Conservation (phyloP, 2,888 invertebrate genomes). For the Diarsia mendica region DNA sequence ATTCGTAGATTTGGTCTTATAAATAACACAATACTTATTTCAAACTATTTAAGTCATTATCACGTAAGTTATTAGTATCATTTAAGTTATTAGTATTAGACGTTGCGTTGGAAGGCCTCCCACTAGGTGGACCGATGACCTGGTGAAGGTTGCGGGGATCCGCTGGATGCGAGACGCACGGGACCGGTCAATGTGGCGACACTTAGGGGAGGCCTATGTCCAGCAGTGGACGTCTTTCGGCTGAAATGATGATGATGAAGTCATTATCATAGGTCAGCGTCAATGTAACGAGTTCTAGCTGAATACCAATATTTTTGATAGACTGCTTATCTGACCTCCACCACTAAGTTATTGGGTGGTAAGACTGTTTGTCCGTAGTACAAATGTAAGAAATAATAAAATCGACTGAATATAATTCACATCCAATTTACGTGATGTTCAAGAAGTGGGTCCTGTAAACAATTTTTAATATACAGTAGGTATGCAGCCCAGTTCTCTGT, state of each 20-base stretch:
- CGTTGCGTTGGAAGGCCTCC: too few species aligned
- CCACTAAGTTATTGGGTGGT: not conserved
- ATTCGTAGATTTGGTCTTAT: too few species aligned
- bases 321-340: not conserved
- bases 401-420: not conserved
- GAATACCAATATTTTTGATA: not conserved
- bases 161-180: too few species aligned
- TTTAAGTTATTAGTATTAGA: too few species aligned
- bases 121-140: too few species aligned
- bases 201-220: too few species aligned
- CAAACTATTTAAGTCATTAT: not conserved
- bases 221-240: too few species aligned
- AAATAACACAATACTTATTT: not conserved
- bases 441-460: not conserved
- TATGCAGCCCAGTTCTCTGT: not conserved
- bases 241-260: too few species aligned
- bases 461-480: not conserved
- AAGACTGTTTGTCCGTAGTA: not conserved
- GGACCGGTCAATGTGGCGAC: too few species aligned
- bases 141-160: too few species aligned
- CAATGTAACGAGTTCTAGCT: not conserved
- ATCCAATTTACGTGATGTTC: not conserved
- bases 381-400: not conserved
- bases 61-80: too few species aligned
- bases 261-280: not conserved